Percentiles rank a stretch among this genome's conserved stretches.
Conservation (phyloP, 2,888 invertebrate species). For the Eupeodes latifasciatus region DNA sequence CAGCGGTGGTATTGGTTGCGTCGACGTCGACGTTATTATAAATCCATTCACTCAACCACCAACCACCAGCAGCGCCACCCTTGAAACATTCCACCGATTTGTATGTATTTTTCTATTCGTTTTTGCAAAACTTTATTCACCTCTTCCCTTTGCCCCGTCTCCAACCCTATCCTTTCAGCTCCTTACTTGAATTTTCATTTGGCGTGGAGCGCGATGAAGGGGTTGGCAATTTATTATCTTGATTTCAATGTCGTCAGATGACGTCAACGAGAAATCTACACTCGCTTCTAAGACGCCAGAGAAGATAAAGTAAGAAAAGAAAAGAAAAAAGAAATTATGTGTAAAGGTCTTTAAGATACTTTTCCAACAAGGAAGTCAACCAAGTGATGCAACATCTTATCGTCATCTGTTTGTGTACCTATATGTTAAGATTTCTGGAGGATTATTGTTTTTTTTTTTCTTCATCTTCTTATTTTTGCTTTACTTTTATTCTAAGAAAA, state of each 20-base stretch:
- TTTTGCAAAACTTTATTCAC: neutral
- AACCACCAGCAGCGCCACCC: conserved; percentile 2
- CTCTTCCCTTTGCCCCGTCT: neutral
- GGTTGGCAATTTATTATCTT: conserved; percentile 44
- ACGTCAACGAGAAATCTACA: conserved; percentile 55
- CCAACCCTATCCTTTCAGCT: too few species aligned
- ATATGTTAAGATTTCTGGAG: conserved; percentile 10
- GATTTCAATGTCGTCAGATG: conserved; percentile 65
- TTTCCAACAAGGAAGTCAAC: conserved; percentile 19
- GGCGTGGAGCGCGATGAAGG: neutral
- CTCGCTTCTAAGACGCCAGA: neutral
- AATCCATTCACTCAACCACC: conserved; percentile 28
- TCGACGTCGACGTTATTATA: conserved; percentile 31
- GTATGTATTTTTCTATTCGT: neutral
- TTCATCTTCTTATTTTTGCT: neutral
- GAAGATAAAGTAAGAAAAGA: conserved; percentile 2
- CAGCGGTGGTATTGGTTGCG: neutral
- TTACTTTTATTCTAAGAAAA: neutral
- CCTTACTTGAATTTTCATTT: conserved; percentile 10
- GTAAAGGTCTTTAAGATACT: conserved; percentile 30
- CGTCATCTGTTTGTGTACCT: conserved; percentile 18
- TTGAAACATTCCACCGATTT: neutral
- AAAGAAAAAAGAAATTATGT: neutral
- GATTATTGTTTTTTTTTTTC: neutral
- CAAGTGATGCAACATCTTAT: conserved; percentile 42